phyloP scores from a whole-genome alignment of 2,113 vertebrate genomes.

The Panthera uncia region DNA sequence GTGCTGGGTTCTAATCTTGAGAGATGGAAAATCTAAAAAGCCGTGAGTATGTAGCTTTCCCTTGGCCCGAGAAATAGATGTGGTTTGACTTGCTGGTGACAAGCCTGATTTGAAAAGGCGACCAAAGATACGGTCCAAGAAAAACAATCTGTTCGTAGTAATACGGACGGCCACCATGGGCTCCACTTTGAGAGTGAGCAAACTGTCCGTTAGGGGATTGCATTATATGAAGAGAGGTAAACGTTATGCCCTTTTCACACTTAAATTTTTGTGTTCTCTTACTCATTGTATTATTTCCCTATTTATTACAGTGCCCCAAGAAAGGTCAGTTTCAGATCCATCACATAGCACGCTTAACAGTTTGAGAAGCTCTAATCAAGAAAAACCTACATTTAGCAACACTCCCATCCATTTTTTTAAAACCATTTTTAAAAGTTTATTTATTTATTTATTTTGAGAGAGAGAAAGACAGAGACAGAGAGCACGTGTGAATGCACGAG shows the following conservation, averaged over 20 bases:
- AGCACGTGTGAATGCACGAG: too few species aligned
- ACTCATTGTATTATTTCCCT: background rate
- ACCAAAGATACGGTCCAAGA: background rate
- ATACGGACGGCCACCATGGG: background rate
- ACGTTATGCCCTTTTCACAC: background rate
- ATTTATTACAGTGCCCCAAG: background rate
- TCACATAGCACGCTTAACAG: background rate
- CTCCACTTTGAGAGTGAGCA: background rate
- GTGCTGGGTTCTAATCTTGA: constrained; percentile 61
- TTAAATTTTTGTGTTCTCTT: background rate
- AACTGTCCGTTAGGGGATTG: background rate
- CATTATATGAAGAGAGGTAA: background rate
- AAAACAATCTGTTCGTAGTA: background rate
- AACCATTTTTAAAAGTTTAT: too few species aligned
- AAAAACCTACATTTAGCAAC: background rate
- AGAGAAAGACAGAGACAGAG: too few species aligned
- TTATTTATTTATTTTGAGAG: too few species aligned
- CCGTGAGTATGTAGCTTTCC: background rate
- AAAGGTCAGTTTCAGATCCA: background rate
- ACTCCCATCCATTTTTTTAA: background rate
- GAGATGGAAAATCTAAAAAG: constrained; percentile 22
- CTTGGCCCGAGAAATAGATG: constrained; percentile 32
- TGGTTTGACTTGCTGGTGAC: background rate
- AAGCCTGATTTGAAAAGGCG: constrained; percentile 34
- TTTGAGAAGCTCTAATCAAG: background rate